Evolutionary conservation across 2,888 invertebrate species (phyloP).

Genomic region (Drosophila heteroneura): DNA sequence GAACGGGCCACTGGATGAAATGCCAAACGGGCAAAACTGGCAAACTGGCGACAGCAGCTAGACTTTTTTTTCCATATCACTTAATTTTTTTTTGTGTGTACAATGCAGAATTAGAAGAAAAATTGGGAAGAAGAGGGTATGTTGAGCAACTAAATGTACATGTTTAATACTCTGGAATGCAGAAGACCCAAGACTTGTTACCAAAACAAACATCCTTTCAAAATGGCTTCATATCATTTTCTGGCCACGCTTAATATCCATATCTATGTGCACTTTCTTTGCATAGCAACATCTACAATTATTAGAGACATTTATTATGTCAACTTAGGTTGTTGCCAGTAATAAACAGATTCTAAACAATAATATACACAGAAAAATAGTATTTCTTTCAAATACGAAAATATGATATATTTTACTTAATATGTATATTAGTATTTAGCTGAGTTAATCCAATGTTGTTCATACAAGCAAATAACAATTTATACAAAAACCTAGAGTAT

Average conservation of each 20-base stretch:
- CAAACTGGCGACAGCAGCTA: constrained; percentile 37
- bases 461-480: too few relatives aligned
- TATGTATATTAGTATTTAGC: too few relatives aligned
- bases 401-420: too few relatives aligned
- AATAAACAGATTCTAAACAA: background rate
- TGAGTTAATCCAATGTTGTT: too few relatives aligned
- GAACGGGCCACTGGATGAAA: constrained; percentile 16
- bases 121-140: background rate
- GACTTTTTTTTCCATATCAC: constrained; percentile 35
- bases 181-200: background rate
- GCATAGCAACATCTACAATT: background rate
- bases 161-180: too few relatives aligned
- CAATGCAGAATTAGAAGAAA: background rate
- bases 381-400: background rate
- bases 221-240: background rate
- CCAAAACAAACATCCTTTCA: background rate
- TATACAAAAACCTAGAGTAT: background rate
- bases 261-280: background rate
- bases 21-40: constrained; percentile 5
- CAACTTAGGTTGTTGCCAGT: background rate
- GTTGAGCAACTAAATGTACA: too few relatives aligned
- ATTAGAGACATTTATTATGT: background rate
- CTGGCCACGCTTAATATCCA: background rate
- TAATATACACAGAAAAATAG: background rate
- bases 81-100: background rate